A percentile compares a stretch with the other conserved stretches of the same genome.
These are phyloP conservation scores for Pseudomyrmex gracilis DNA, from an alignment of 1,140 invertebrate species.

Conservation along the genomic window DNA sequence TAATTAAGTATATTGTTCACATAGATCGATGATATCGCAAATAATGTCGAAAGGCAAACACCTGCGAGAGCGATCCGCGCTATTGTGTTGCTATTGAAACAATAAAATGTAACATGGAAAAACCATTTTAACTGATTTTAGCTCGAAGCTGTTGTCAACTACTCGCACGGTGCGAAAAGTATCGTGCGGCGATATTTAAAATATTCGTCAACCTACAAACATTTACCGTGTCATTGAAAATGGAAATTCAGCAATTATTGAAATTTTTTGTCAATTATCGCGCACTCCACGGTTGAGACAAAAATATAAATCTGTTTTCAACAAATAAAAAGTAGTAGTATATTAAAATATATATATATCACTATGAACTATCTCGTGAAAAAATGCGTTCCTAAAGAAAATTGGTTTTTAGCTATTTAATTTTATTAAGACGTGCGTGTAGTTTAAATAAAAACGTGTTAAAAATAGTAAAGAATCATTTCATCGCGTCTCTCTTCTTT, in stretches of 20 bases:
- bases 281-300: background rate
- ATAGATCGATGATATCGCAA: background rate
- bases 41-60: constrained; percentile 1
- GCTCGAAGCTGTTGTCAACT: constrained; percentile 45
- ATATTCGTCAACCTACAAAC: constrained; percentile 17
- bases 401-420: too few relatives aligned
- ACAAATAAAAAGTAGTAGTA: too few relatives aligned
- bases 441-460: background rate
- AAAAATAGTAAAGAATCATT: background rate
- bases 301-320: background rate
- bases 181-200: constrained; percentile 14
- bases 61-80: background rate
- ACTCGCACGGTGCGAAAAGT: constrained; percentile 5
- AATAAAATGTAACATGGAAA: constrained; percentile 42
- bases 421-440: too few relatives aligned
- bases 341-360: too few relatives aligned
- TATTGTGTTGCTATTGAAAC: constrained; percentile 9
- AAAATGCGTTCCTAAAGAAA: too few relatives aligned
- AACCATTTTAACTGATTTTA: constrained; percentile 55
- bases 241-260: background rate
- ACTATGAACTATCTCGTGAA: too few relatives aligned
- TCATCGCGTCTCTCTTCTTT: too few relatives aligned
- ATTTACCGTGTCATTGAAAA: constrained; percentile 14
- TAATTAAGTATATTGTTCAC: constrained; percentile 8
- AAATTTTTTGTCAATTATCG: background rate